Percentiles rank a stretch among this genome's conserved stretches.
phyloP scores from a whole-genome alignment of 2,888 invertebrate species.

The Hydraecia micacea region DNA sequence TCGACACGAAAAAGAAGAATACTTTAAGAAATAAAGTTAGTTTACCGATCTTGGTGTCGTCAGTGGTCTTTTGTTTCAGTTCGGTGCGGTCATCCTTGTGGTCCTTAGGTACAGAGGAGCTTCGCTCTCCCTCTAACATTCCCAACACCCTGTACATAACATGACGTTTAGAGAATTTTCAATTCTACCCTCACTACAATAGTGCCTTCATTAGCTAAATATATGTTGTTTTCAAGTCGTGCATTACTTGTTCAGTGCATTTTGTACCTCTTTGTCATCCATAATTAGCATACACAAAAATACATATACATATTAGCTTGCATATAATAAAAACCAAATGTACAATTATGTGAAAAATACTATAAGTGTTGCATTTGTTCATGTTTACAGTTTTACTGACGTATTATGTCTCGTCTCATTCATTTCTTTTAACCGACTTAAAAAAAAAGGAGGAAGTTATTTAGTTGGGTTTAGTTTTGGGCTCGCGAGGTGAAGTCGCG shows the following conservation, averaged over 20 bases:
- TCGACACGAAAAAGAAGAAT: neutral
- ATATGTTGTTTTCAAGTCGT: conserved; percentile 45
- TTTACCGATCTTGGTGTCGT: conserved; percentile 65
- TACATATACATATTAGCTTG: conserved; percentile 52
- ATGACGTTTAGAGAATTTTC: conserved; percentile 20
- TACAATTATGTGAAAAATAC: conserved; percentile 9
- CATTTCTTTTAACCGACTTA: neutral
- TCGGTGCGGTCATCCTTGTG: conserved; percentile 75
- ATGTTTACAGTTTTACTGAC: neutral
- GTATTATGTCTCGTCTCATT: neutral
- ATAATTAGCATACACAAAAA: conserved; percentile 46
- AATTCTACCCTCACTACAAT: neutral
- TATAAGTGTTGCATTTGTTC: neutral
- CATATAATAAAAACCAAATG: conserved; percentile 10
- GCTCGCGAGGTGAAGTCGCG: too few species aligned
- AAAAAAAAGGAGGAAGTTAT: neutral
- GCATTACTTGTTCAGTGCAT: conserved; percentile 30
- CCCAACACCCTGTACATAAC: conserved; percentile 80
- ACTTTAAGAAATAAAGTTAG: neutral
- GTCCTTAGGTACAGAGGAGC: conserved; percentile 84
- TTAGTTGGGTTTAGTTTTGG: neutral
- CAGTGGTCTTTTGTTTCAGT: conserved; percentile 24
- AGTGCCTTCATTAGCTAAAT: conserved; percentile 27
- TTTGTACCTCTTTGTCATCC: conserved; percentile 50
- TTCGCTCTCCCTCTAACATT: conserved; percentile 77